Base-by-base conservation (phyloP, 2,888 invertebrate species). In the Aphrophora alni region DNA sequence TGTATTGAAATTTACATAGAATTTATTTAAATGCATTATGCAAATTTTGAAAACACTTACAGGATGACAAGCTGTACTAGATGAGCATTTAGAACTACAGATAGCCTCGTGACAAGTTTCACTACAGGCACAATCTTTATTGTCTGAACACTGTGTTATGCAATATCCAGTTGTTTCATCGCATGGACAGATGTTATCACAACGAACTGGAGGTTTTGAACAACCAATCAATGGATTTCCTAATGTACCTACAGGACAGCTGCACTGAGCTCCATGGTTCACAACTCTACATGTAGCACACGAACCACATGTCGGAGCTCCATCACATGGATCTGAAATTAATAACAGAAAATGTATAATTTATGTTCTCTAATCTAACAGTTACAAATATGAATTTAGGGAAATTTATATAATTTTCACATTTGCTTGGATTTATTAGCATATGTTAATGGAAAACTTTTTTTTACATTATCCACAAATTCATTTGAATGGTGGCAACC, bases 231-330 rank as follows among this genome's bases (percentile, higher is more conserved):
- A 89, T 1, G 97, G 95, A 88, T 97, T 95, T 0, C 97, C 97
- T 51, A 94, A 91, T 85, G 94, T 95, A 86, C 94, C 94, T 75
- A 91, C 89, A 1, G 95, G 94, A 85, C 97, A 97, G 86, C 93
- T 95, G 87, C 97, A 97, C 86, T 95, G 95, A 0, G 94, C 93
- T 33, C 94, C 93, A 87, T 97, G 97, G 87, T 95, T 95, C 78
- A 93, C 91, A 2, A 96, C 96, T 86, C 92, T 91, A 86, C 97
- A 97, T 77, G 93, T 91, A 24, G 97, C 95, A 87, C 97, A 97
- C 73, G 93, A 91, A 73, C 97, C 97, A 87, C 97, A 97, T 77
- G 93, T 91, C 77, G 91, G 91, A 14, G 90, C 91, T 79, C 92
- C 91, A 84, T 92, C 91, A 86, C 97, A 97, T 10, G 97, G 96